Evolutionary conservation across 1,140 invertebrate species (phyloP), one percentile per base, ranked within the genome.

Genomic region (Trissolcus basalis): DNA sequence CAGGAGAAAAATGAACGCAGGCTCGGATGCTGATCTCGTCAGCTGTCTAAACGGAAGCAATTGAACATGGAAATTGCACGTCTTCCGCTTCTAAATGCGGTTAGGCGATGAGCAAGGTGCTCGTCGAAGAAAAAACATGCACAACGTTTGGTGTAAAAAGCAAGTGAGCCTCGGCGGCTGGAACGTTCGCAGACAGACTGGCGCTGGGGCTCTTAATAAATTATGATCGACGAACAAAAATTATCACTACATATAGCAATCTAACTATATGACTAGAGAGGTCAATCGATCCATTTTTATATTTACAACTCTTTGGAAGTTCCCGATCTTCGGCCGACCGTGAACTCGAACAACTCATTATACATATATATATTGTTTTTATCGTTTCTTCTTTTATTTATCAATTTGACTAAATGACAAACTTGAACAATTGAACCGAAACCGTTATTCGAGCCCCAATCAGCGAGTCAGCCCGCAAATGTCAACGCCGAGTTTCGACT

Each of bases 171-270:
- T 27, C 19, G 19, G 19, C 1, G 1, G 19, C 19, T 27, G 19
- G 19, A 27, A 27, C 6, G 19, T 3, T 27, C 19, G 19, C 19
- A 6, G n/a, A n/a, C n/a, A n/a, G n/a, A 6, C 19, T 27, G 19
- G 19, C 19, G 6, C 19, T 6, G 19, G 19, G 19, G 19, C 19
- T 27, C 19, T 1, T 27, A 27, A 27, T 27, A 27, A 27, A 27
- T 27, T 3, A 27, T 27, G 19, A 27, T 27, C 19, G 19, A 27
- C 6, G 6, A 27, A 27, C 19, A 27, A 27, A 39, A 9, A n/a
- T 33, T 63, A 50, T 50, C 45, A 45, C 68, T 71, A 71, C 68
- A 64, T 72, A 64, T 64, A 72, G 60, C 60, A 58, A 59, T 58
- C 59, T 72, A 61, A 70, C 56, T 61, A 61, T 55, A 60, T 49